Evolutionary conservation across 2,888 invertebrate genomes (phyloP), one percentile per base, ranked within the genome.

Genomic region (Xanthia icteritia): DNA sequence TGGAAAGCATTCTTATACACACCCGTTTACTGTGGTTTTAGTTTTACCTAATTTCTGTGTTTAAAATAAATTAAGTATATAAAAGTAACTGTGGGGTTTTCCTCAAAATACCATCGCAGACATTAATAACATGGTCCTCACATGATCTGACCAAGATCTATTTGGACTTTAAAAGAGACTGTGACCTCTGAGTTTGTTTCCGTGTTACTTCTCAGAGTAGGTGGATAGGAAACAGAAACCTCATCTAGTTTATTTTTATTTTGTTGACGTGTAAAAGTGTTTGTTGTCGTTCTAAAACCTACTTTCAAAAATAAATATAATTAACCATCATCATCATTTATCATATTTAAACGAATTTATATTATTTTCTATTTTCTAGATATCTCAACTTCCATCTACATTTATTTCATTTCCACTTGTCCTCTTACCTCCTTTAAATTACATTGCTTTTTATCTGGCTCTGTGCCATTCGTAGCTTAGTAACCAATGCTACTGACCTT

Each of bases 401-500:
- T 39, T 51, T 20, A 17, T 73, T 39, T 73, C 39, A 17, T 20
- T n/a, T 80, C 23, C 36, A 39, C 66, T 45, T 54, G 20, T 56
- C 39, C 48, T 56, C 61, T 56, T 51, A 51, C 76, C 23, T 81
- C 31, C 20, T 68, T 56, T 68, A 54, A 68, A 68, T 54, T 65
- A 56, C 54, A 63, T 73, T 13, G 56, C 54, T 70, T 61, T 45
- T 81, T 76, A 69, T 83, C 69, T 73, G 83, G 65, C 83, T 61
- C 69, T n/a, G 51, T 78, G 81, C 79, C 73, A 70, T 67, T 67
- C 60, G 54, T 73, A 70, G 42, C 69, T 66, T 45, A 58, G 79
- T 64, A 75, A 48, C 67, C 48, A 54, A 75, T 64, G 63, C 48
- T 61, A 63, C 36, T 68, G 82, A 82, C 82, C 82, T 83, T 75